Evolutionary conservation across 1,140 invertebrate species (phyloP).

Genomic region (Tribolium madens): DNA sequence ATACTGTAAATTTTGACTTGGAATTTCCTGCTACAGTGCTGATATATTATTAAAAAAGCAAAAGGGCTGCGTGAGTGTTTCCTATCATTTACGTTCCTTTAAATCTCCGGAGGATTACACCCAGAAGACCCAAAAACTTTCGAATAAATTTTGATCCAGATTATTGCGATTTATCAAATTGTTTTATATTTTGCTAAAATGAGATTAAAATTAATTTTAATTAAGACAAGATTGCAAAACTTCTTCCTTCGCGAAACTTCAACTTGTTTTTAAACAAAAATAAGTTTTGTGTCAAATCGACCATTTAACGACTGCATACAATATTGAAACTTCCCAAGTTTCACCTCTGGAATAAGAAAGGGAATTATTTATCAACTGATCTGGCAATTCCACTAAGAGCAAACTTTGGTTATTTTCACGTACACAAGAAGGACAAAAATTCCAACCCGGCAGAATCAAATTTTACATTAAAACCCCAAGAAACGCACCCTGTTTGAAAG

Average conservation of each 20-base stretch:
- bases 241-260: too few relatives aligned
- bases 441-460: neutral
- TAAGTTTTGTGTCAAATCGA: neutral
- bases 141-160: too few relatives aligned
- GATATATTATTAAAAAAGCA: neutral
- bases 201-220: too few relatives aligned
- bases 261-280: too few relatives aligned
- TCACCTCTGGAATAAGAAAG: neutral
- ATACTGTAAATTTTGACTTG: neutral
- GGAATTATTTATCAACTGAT: neutral
- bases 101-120: neutral
- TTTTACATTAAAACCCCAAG: neutral
- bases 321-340: neutral
- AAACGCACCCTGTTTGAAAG: neutral
- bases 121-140: neutral
- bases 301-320: neutral
- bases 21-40: neutral
- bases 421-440: neutral
- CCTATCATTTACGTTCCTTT: neutral
- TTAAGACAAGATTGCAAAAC: too few relatives aligned
- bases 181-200: too few relatives aligned
- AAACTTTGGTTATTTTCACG: too few relatives aligned
- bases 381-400: neutral
- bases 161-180: too few relatives aligned
- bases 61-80: neutral